Evolutionary conservation across 2,888 invertebrate species (phyloP), one percentile per base, ranked within the genome.

Genomic region (Oligia fasciuncula): DNA sequence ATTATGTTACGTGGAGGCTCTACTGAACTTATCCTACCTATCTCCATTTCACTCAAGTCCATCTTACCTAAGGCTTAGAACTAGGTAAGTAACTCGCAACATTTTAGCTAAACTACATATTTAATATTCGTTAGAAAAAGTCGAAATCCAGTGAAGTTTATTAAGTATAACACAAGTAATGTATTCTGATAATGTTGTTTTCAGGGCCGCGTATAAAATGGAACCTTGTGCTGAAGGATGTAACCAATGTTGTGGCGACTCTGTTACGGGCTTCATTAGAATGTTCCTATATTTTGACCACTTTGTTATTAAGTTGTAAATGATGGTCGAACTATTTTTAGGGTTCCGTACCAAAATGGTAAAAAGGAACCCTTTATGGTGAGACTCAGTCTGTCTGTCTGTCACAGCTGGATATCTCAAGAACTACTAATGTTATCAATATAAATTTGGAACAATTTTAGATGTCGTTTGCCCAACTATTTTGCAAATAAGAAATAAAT

Each of bases 201-300:
- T 83, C 84, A 84, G n/a, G 84, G 84, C 19, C 86, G 62, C 23
- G 5, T 49, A 29, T 80, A 63, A 29, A 62, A 13, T 8, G 8
- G n/a, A 74, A 83, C 84, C 84, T 84, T 84, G 85, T 29, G 23
- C 4, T 57, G 84, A 84, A 85, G 86, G 84, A 82, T 84, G 57
- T 77, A n/a, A 35, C 46, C 46, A 66, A 57, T 77, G 82, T 81
- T n/a, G 29, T 35, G 77, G 69, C 69, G n/a, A 60, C 43, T 60
- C 68, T 73, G 75, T n/a, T 60, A 71, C 54, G 35, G 23, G 46
- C 29, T 84, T 75, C 29, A 63, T 49, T 70, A 46, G 43, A 49
- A 67, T 67, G 8, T 67, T 83, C 46, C 40, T 40, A 35, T 79
- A n/a, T 73, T 65, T 54, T 40, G 29, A 54, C 35, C 63, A 68